Percentiles rank a stretch among this genome's conserved stretches.
phyloP scores from a whole-genome alignment of 2,113 vertebrate genomes.

The Erythrocebus patas region DNA sequence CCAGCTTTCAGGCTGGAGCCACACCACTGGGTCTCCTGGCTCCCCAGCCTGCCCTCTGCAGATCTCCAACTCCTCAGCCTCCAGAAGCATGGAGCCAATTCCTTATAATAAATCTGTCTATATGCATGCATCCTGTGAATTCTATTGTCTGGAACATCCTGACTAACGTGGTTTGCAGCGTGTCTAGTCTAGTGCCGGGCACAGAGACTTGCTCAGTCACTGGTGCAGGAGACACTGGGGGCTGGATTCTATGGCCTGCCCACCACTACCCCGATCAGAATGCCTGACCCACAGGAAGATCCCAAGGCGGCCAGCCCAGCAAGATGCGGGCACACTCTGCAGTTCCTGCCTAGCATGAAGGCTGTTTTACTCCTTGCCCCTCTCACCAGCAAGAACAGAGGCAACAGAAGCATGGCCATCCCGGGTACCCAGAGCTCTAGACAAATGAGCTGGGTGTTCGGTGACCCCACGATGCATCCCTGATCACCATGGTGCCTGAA shows the following conservation, averaged over 20 bases:
- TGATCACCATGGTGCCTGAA: accelerated
- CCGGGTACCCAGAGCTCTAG: background rate
- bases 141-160: background rate
- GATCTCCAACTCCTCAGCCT: background rate
- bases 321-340: background rate
- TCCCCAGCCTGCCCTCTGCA: background rate
- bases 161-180: accelerated
- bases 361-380: too few relatives aligned
- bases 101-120: background rate
- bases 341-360: background rate
- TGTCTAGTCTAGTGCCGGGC: background rate
- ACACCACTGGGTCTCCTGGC: background rate
- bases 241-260: background rate
- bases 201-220: accelerated
- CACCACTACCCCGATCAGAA: too few relatives aligned
- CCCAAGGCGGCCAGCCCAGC: background rate
- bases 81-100: background rate
- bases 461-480: accelerated
- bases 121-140: accelerated
- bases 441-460: background rate
- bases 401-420: too few relatives aligned
- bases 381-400: too few relatives aligned
- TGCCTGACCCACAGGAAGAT: too few relatives aligned
- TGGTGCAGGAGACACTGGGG: accelerated
- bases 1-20: accelerated